Evolutionary conservation across 2,113 vertebrate species (phyloP), one percentile per base, ranked within the genome.

Genomic region (Prunella himalayana): DNA sequence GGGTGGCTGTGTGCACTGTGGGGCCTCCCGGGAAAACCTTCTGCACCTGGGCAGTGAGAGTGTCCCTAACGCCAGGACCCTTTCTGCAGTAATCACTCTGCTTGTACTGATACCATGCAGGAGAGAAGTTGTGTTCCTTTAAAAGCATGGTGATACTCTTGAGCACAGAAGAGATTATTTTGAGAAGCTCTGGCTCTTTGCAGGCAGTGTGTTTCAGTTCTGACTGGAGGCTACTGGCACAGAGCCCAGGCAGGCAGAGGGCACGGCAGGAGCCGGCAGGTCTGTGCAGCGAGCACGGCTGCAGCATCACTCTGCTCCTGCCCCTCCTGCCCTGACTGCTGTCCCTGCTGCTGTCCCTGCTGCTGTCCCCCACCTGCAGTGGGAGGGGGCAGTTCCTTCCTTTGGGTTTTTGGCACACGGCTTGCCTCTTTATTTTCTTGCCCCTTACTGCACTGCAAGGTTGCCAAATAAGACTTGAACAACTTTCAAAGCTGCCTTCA

Each of bases 41-140:
- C 69, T 41, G 41, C 27, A 18, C n/a, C 6, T 3, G 28, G 0
- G 2, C 37, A 1, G 30, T 2, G 56, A 39, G 82, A 42, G 30
- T 6, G 22, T 30, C 24, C 57, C 47, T 8, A 5, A 25, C 0
- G 0, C 1, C 1, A 4, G 6, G 56, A 25, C 9, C 4, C 0
- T 41, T 75, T 51, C 92, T 82, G 73, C 61, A 41, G 33, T 0
- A 3, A 42, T 19, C 7, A 2, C 30, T 47, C 61, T 23, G 42
- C 3, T 60, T 66, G 47, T 22, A 11, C n/a, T 18, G 81, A n/a
- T 30, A 15, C 7, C 33, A 0, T 3, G 8, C 45, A 7, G 24
- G 39, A 31, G 7, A 23, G 35, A n/a, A 63, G 59, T 21, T 15
- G 3, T 8, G 53, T 7, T 56, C 73, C 87, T 92, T 89, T 94